phyloP scores from a whole-genome alignment of 2,113 vertebrate genomes.

The Pelecanoides urinatrix region DNA sequence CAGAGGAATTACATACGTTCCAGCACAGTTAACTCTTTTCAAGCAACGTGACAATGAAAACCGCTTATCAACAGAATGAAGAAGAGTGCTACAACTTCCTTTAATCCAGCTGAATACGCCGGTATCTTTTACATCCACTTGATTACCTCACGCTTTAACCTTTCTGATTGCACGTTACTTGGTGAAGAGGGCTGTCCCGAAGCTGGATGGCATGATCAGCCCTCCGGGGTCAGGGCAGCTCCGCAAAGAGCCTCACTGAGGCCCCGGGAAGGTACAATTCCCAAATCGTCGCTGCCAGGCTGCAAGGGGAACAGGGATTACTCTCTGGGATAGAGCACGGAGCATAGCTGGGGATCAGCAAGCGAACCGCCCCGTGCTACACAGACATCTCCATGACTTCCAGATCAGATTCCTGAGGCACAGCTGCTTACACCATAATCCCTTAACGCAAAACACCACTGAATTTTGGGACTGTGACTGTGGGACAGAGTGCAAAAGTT shows the following conservation, averaged over 20 bases:
- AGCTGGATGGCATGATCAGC: neutral
- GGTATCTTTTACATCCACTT: neutral
- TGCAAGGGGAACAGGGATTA: neutral
- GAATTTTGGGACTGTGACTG: neutral
- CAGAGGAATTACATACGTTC: neutral
- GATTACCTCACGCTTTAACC: neutral
- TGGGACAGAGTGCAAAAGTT: neutral
- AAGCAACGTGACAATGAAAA: neutral
- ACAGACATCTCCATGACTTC: neutral
- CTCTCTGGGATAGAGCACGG: neutral
- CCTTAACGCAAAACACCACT: neutral
- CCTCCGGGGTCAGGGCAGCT: neutral
- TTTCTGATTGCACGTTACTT: neutral
- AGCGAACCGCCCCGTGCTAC: neutral
- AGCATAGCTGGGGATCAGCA: neutral
- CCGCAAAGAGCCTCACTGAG: neutral
- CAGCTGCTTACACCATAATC: neutral
- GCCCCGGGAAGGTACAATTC: neutral
- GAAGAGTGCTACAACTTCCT: neutral
- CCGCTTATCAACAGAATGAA: neutral
- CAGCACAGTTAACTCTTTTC: neutral
- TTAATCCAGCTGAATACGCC: neutral
- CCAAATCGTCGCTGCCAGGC: neutral
- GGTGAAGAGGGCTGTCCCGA: neutral
- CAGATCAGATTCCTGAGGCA: neutral